Evolutionary conservation across 2,797 vertebrate genomes (phyloP).

Genomic region (Myotis myotis): DNA sequence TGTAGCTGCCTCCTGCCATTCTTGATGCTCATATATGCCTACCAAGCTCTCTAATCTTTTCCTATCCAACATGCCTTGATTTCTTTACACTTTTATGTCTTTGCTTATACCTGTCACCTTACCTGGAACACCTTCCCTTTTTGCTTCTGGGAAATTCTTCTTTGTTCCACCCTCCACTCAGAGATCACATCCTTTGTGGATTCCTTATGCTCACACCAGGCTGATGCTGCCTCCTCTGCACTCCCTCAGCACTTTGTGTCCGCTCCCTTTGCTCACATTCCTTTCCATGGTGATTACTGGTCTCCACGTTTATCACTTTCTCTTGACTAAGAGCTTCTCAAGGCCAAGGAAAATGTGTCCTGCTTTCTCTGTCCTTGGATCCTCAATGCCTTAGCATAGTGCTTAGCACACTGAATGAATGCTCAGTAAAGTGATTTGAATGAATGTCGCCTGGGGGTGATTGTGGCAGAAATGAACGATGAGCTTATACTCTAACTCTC

Average conservation of each 20-base stretch:
- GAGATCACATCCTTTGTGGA: not conserved
- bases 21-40: not conserved
- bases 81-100: not conserved
- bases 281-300: not conserved
- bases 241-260: not conserved
- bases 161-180: not conserved
- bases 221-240: not conserved
- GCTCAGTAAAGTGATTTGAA: not conserved
- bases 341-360: not conserved
- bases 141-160: not conserved
- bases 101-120: not conserved
- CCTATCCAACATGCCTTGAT: not conserved
- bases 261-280: not conserved
- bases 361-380: not conserved
- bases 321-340: constrained; percentile 4
- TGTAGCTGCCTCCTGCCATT: not conserved
- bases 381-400: not conserved
- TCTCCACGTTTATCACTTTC: not conserved
- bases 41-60: not conserved
- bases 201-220: not conserved
- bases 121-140: not conserved
- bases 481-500: not conserved
- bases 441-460: not conserved
- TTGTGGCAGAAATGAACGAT: constrained; percentile 17
- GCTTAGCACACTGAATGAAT: not conserved